Conservation (phyloP, 2,113 vertebrate genomes). For the Podilymbus podiceps region DNA sequence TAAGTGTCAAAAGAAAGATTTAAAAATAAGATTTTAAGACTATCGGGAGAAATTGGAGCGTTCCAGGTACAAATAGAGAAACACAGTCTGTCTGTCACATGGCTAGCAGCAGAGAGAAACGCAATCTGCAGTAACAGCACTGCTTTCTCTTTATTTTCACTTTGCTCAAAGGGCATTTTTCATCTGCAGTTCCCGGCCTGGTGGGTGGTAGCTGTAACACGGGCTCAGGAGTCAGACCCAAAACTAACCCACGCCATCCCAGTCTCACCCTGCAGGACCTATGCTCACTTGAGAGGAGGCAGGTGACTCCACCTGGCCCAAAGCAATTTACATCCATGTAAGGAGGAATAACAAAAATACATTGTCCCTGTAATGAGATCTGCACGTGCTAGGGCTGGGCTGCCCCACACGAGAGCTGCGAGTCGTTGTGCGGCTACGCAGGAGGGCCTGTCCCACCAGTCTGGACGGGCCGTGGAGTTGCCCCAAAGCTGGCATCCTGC, state of each 20-base stretch:
- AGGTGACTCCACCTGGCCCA: neutral
- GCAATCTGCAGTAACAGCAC: constrained; percentile 48
- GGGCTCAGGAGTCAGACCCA: neutral
- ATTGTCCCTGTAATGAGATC: neutral
- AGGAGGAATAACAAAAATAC: neutral
- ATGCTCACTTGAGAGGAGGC: neutral
- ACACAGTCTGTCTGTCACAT: constrained; percentile 58
- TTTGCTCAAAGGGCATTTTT: constrained; percentile 27
- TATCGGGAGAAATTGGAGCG: constrained; percentile 44
- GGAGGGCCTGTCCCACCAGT: neutral
- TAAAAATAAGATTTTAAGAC: constrained; percentile 59
- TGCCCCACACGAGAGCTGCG: neutral
- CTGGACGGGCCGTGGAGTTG: neutral
- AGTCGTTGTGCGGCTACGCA: no score
- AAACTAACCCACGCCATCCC: neutral
- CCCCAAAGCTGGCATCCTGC: neutral
- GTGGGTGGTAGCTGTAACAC: neutral
- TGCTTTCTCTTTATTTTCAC: constrained; percentile 47
- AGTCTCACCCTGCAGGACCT: neutral
- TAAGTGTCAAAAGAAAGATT: constrained; percentile 60
- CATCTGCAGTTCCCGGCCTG: neutral
- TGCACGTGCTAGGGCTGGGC: neutral
- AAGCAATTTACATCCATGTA: neutral
- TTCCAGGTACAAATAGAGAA: constrained; percentile 67
- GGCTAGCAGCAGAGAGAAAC: constrained; percentile 56